Evolutionary conservation across 2,888 invertebrate genomes (phyloP).

Genomic region (Pegoplata infirma): DNA sequence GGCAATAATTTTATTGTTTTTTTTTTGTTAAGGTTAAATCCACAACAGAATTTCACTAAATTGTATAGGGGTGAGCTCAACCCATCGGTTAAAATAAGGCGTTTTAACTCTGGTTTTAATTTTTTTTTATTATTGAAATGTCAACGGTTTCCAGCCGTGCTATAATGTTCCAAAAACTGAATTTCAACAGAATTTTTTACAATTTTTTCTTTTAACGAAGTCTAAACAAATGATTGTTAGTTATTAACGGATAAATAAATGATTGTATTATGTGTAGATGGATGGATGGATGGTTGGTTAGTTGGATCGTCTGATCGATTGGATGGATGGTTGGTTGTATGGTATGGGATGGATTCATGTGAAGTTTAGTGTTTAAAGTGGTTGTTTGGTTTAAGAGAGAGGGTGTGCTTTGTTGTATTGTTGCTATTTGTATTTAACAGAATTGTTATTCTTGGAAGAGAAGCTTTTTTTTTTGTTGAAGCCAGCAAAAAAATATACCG

Average conservation of each 20-base stretch:
- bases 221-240: constrained; percentile 30
- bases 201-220: constrained; percentile 11
- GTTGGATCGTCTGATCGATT: not conserved
- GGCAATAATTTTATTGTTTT: no score
- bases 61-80: no score
- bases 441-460: constrained; percentile 45
- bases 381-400: not conserved
- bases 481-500: not conserved
- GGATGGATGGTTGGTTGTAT: constrained; percentile 3
- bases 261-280: not conserved
- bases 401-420: constrained; percentile 19
- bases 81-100: no score
- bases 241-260: constrained; percentile 22
- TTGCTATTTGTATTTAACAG: not conserved
- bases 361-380: not conserved
- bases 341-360: constrained; percentile 1
- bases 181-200: constrained; percentile 32
- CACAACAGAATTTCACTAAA: no score
- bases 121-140: no score
- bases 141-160: no score
- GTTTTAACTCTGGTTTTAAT: no score
- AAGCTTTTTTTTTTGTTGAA: no score
- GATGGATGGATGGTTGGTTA: not conserved
- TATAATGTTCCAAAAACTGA: constrained; percentile 19
- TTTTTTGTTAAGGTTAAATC: no score